Evolutionary conservation across 2,797 vertebrate genomes (phyloP), one percentile per base, ranked within the genome.

Genomic region (Betta splendens): DNA sequence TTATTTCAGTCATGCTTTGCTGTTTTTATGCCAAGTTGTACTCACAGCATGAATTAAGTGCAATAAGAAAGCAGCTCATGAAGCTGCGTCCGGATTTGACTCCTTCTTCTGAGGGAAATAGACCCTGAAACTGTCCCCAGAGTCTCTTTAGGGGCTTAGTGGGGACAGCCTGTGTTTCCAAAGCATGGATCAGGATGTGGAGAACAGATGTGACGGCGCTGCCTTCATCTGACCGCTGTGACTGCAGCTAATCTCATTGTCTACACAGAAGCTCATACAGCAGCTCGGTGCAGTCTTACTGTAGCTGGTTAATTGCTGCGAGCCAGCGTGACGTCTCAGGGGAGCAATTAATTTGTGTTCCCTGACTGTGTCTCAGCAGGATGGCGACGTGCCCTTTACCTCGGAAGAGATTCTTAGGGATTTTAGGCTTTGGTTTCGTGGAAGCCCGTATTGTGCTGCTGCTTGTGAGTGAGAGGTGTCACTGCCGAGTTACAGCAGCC

Each of bases 221-320:
- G 28, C 3, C 17, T 15, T 3, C 23, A 43, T 29, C 22, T 4
- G 38, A 18, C 32, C 60, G 22, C 31, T 49, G 50, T 25, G 40
- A 28, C 79, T 59, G 64, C 42, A 31, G 76, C 76, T 80, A 81
- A 84, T 87, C 78, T 42, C 25, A 66, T 85, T 83, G 69, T 75
- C 67, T 63, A 72, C 72, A 60, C 67, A 3, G 18, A 12, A 20
- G 86, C 79, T 79, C 72, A 17, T 59, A 40, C 80, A 64, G 71
- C 55, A 17, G 77, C 64, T 86, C 71, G 8, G 52, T 69, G 69
- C 23, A 55, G 69, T 45, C 58, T 7, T 5, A 39, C 62, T 58
- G 28, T 29, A 54, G 60, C 65, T 66, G 49, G 76, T 53, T 75
- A 77, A 87, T 83, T 78, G 56, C 67, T 61, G 64, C 77, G 73